Percentiles rank a stretch among this genome's conserved stretches.
Evolutionary conservation across 2,113 vertebrate species (phyloP).

Genomic region (Cinclus cinclus): DNA sequence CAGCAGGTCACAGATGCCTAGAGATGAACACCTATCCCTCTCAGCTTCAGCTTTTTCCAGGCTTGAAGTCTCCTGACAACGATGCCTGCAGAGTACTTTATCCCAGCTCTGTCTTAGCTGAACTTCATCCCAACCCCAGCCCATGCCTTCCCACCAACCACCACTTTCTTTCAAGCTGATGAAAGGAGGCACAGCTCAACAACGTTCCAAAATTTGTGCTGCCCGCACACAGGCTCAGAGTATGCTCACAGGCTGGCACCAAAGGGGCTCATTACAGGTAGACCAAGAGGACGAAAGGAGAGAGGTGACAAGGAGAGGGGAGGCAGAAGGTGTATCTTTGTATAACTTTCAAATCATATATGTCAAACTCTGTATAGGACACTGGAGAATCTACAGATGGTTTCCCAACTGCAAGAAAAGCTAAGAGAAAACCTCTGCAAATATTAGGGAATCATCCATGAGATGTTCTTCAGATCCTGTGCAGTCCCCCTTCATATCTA

Average conservation of each 20-base stretch:
- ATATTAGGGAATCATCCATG: neutral
- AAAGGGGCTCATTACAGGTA: rapidly evolving
- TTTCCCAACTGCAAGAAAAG: neutral
- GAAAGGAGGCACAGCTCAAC: neutral
- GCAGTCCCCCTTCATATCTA: neutral
- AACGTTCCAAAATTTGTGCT: neutral
- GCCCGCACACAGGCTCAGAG: neutral
- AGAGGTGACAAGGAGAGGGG: neutral
- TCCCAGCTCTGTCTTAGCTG: neutral
- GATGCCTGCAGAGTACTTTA: neutral
- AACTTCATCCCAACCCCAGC: neutral
- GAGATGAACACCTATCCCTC: neutral
- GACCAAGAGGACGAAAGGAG: neutral
- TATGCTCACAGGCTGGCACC: neutral
- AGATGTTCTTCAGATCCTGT: neutral
- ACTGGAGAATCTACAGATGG: neutral
- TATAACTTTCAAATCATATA: neutral
- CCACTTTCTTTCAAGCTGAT: neutral
- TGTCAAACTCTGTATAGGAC: neutral
- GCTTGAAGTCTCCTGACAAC: neutral
- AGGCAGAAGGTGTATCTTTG: neutral
- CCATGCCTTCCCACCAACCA: neutral
- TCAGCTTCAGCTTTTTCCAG: neutral
- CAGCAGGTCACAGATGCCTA: neutral
- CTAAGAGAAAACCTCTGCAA: neutral